These are phyloP conservation scores for Psephotus haematonotus DNA, from an alignment of 2,113 vertebrate species.

Conservation along the genomic window DNA sequence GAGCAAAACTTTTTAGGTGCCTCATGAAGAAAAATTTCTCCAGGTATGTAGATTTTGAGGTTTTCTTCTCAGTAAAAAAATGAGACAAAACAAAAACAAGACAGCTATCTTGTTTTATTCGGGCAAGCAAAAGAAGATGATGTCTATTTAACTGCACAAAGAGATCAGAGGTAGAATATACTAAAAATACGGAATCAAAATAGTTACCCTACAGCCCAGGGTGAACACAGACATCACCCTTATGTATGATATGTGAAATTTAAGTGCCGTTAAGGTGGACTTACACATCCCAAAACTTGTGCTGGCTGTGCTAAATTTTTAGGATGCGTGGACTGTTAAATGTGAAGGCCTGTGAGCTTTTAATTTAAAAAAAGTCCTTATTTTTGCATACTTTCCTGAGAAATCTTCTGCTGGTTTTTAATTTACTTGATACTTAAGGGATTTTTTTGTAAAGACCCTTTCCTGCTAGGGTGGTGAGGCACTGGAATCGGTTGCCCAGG, in stretches of 20 bases:
- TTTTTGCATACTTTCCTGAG: not conserved
- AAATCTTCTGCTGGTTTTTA: not conserved
- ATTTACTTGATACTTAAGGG: not conserved
- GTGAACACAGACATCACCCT: not conserved
- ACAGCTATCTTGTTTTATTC: not conserved
- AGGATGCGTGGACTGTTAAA: not conserved
- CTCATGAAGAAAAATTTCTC: not conserved
- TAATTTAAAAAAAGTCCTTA: not conserved
- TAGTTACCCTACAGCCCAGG: not conserved
- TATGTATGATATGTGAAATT: not conserved
- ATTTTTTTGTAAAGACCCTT: not conserved
- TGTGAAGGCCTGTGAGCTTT: not conserved
- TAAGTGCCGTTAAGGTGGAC: not conserved
- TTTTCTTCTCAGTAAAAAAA: too few species aligned
- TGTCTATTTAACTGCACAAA: not conserved
- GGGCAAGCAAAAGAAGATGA: not conserved
- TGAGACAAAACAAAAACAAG: too few species aligned
- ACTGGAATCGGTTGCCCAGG: too few species aligned
- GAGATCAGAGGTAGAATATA: not conserved
- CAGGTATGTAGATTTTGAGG: not conserved
- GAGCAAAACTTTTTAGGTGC: not conserved
- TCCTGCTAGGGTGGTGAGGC: too few species aligned
- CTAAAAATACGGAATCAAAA: not conserved
- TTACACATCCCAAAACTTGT: not conserved
- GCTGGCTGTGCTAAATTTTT: not conserved